Evolutionary conservation across 2,113 vertebrate species (phyloP).

Genomic region (Crypturellus undulatus): DNA sequence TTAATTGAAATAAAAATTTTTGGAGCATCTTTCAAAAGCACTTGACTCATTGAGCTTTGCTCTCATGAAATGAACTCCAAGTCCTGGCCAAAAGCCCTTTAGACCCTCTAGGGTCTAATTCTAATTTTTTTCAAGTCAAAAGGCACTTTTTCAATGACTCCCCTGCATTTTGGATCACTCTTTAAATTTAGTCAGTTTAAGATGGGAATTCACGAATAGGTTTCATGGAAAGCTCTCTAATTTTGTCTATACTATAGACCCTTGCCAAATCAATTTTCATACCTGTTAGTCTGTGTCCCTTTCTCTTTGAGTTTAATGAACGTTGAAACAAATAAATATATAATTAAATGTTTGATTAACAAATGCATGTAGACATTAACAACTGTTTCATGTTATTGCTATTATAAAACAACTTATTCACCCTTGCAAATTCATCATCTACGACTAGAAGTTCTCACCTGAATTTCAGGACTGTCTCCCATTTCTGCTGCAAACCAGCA

Average conservation of each 20-base stretch:
- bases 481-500: background rate
- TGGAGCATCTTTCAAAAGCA: background rate
- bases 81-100: background rate
- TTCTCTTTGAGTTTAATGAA: background rate
- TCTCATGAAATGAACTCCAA: background rate
- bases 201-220: background rate
- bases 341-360: background rate
- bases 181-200: background rate
- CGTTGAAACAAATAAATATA: background rate
- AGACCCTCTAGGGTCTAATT: background rate
- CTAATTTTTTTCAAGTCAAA: background rate
- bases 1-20: background rate
- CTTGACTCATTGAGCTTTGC: constrained; percentile 1
- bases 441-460: background rate
- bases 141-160: background rate
- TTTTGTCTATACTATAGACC: background rate
- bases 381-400: background rate
- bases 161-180: background rate
- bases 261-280: background rate
- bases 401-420: background rate
- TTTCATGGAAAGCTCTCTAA: background rate
- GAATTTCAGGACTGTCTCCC: background rate
- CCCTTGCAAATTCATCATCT: background rate
- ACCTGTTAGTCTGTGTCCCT: background rate
- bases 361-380: background rate